These are phyloP conservation scores for Scaptomyza tumidula DNA, from an alignment of 2,888 invertebrate genomes.

Conservation along the genomic window DNA sequence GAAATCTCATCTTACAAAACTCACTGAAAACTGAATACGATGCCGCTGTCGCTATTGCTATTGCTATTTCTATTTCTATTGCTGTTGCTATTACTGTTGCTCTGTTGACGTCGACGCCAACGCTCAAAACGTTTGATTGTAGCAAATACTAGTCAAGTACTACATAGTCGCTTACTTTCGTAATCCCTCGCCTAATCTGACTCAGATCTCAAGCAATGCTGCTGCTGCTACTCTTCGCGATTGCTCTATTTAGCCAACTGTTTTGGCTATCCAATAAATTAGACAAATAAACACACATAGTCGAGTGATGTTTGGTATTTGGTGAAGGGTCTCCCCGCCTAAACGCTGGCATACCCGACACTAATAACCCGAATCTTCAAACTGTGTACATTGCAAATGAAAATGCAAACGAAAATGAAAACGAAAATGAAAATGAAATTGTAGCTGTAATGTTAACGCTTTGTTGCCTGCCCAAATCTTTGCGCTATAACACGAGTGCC, in stretches of 20 bases:
- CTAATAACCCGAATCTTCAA: slow-evolving; percentile 60
- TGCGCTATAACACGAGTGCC: not conserved
- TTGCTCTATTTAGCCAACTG: slow-evolving; percentile 76
- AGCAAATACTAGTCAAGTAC: slow-evolving; percentile 24
- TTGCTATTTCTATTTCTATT: not conserved
- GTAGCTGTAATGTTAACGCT: slow-evolving; percentile 76
- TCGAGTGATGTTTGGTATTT: slow-evolving; percentile 10
- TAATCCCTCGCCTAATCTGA: slow-evolving; percentile 64
- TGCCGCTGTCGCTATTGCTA: slow-evolving; percentile 24
- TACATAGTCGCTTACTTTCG: slow-evolving; percentile 54
- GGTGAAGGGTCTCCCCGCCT: slow-evolving; percentile 69
- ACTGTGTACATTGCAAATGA: slow-evolving; percentile 30
- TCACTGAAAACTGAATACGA: slow-evolving; percentile 61
- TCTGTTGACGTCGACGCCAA: slow-evolving; percentile 35
- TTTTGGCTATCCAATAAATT: slow-evolving; percentile 72
- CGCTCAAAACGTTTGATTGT: slow-evolving; percentile 31
- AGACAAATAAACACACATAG: slow-evolving; percentile 72
- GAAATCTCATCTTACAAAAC: slow-evolving; percentile 75
- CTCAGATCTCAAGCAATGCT: slow-evolving; percentile 41
- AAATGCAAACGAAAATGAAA: slow-evolving; percentile 58
- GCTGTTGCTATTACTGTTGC: not conserved
- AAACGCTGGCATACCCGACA: slow-evolving; percentile 70
- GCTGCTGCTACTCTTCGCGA: slow-evolving; percentile 51
- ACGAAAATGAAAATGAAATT: slow-evolving; percentile 61
- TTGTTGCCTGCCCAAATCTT: slow-evolving; percentile 19